These are phyloP conservation scores for Sylvia borin DNA, from an alignment of 2,797 vertebrate species.

Conservation along the genomic window DNA sequence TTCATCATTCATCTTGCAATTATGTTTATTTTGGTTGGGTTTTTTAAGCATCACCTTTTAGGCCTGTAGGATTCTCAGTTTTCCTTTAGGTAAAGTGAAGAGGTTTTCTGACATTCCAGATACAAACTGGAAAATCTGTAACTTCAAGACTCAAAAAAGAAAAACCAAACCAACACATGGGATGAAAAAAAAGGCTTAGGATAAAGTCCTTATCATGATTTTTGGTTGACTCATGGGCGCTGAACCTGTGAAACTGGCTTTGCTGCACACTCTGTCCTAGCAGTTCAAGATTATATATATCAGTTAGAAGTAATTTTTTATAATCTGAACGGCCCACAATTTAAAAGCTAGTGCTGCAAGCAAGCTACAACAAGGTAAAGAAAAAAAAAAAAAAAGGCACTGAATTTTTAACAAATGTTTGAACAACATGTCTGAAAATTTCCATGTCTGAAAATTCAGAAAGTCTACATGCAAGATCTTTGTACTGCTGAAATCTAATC, in stretches of 20 bases:
- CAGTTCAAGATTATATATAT: background rate
- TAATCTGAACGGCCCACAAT: background rate
- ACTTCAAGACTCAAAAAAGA: background rate
- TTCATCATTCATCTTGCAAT: background rate
- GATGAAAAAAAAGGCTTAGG: background rate
- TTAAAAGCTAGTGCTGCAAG: background rate
- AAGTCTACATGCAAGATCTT: background rate
- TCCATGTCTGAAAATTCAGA: background rate
- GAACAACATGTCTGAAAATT: background rate
- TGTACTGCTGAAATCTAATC: background rate
- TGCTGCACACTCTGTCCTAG: background rate
- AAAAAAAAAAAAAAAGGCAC: background rate
- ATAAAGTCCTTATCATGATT: background rate
- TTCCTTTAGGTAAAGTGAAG: background rate
- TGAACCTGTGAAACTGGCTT: background rate
- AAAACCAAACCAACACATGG: background rate
- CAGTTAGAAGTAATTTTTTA: background rate
- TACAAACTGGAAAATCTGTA: background rate
- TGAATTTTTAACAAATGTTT: background rate
- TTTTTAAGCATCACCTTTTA: background rate
- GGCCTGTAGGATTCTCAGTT: background rate
- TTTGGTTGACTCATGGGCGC: background rate
- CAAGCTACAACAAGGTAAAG: background rate
- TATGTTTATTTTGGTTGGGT: background rate
- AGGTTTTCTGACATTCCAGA: background rate